These are phyloP conservation scores for Heliconius ismenius DNA, from an alignment of 2,888 invertebrate genomes.

Conservation along the genomic window DNA sequence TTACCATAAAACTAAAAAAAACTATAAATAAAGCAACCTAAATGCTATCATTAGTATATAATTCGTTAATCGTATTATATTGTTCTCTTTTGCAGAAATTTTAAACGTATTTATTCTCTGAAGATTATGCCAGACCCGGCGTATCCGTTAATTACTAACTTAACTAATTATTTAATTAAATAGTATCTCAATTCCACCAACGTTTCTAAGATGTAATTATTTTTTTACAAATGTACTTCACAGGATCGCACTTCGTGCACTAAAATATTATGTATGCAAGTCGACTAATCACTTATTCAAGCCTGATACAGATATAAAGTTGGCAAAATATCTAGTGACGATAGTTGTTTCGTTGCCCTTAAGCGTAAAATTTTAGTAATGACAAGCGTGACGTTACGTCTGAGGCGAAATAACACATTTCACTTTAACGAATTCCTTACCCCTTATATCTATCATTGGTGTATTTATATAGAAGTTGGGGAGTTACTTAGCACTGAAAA, in stretches of 20 bases:
- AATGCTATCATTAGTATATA: neutral
- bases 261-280: conserved; percentile 5
- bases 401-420: conserved; percentile 58
- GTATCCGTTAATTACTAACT: too few relatives aligned
- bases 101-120: too few relatives aligned
- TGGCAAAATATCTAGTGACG: conserved; percentile 12
- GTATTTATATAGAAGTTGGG: conserved; percentile 59
- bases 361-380: conserved; percentile 51
- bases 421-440: conserved; percentile 67
- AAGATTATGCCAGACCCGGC: too few relatives aligned
- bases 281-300: neutral
- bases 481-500: conserved; percentile 70
- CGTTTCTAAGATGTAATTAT: too few relatives aligned
- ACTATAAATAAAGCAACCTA: neutral
- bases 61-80: too few relatives aligned
- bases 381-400: conserved; percentile 54
- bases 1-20: neutral
- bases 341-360: conserved; percentile 9
- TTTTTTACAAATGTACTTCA: too few relatives aligned
- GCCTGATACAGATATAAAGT: neutral
- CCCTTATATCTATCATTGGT: conserved; percentile 60
- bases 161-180: too few relatives aligned
- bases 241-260: neutral
- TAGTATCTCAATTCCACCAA: too few relatives aligned
- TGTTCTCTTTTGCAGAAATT: too few relatives aligned